Conservation (phyloP, 2,797 vertebrate species). For the Sebastes nivosus region DNA sequence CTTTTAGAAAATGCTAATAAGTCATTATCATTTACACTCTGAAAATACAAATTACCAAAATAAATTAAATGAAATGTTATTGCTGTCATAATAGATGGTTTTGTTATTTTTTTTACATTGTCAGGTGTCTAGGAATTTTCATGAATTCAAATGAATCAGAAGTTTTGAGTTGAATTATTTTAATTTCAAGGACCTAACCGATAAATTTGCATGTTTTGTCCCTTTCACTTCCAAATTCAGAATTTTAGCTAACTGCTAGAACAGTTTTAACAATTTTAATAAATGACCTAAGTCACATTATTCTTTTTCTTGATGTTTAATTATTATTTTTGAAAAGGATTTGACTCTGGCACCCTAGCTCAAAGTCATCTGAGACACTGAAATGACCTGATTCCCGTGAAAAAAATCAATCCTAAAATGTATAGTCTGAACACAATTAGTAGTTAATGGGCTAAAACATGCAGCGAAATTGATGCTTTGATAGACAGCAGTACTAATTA, state of each 20-base stretch:
- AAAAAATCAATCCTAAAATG: background rate
- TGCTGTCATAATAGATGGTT: background rate
- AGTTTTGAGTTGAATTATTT: background rate
- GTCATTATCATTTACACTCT: background rate
- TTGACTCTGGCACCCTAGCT: background rate
- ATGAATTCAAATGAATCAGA: background rate
- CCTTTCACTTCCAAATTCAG: background rate
- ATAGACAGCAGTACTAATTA: background rate
- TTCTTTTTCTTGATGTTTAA: background rate
- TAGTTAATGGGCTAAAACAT: background rate
- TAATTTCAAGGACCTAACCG: background rate
- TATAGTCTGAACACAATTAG: background rate
- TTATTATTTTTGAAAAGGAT: background rate
- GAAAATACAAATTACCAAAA: background rate
- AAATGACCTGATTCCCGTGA: background rate
- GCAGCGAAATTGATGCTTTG: background rate
- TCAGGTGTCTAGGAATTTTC: background rate
- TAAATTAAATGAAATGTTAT: constrained; percentile 4
- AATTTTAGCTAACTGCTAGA: background rate
- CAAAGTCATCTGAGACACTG: background rate
- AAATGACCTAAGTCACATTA: background rate
- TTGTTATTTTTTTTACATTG: background rate
- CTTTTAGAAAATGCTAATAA: background rate
- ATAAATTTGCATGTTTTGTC: background rate
- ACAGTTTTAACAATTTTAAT: background rate